phyloP scores from a whole-genome alignment of 1,140 invertebrate genomes.

The Lanistes nyassanus region DNA sequence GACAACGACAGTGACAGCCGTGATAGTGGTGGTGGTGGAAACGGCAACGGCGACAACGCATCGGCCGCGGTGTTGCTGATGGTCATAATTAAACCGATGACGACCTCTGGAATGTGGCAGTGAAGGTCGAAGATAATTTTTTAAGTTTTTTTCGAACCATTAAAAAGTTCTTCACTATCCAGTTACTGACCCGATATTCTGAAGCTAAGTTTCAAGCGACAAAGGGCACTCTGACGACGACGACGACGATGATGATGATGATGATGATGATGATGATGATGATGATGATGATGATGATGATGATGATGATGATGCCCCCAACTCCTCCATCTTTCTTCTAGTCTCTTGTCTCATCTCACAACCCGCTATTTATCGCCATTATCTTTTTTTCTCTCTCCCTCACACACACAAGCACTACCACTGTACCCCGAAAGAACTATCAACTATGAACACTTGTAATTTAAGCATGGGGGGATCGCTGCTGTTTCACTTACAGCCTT shows the following conservation, averaged over 20 bases:
- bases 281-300: conserved; percentile 5
- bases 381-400: not conserved
- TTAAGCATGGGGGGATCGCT: too few relatives aligned
- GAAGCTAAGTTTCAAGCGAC: too few relatives aligned
- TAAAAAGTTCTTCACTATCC: too few relatives aligned
- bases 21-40: not conserved
- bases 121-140: not conserved
- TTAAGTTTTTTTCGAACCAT: not conserved
- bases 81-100: not conserved
- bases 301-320: not conserved
- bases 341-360: not conserved
- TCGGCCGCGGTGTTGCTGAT: too few relatives aligned
- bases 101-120: not conserved
- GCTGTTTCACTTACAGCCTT: too few relatives aligned
- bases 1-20: not conserved
- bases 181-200: too few relatives aligned
- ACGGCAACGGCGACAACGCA: not conserved
- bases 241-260: conserved; percentile 16
- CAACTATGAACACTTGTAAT: too few relatives aligned
- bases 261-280: not conserved
- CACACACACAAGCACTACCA: too few relatives aligned
- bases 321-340: not conserved
- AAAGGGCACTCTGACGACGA: too few relatives aligned
- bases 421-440: too few relatives aligned
- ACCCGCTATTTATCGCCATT: not conserved